Base-by-base conservation (phyloP, 37 sponge, comb jelly and placozoan genomes). In the Beroe forskalii region DNA sequence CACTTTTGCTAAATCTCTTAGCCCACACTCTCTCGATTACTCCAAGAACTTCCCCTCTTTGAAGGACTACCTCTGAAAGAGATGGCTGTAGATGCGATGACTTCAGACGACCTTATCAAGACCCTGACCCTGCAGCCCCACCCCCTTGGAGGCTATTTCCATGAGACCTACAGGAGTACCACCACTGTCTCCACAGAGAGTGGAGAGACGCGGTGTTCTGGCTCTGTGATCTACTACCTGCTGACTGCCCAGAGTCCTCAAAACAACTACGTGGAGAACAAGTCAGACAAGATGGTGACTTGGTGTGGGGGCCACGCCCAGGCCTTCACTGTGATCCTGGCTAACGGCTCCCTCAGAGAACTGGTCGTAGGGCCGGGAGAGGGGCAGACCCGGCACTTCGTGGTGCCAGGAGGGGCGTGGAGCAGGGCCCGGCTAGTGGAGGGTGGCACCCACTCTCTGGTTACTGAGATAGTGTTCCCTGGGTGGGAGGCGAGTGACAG, bases 371-470 rank as follows among this genome's bases (percentile, higher is more conserved):
- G 72, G 4, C 72, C 72, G 39, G 38, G 72, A 1, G 72, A 69
- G 33, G 55, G 55, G 55, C 12, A 48, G 55, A 12, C 12, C 12
- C 55, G 55, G 6, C 55, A 48, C 55, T 17, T 48, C 12, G 17
- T 69, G 72, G 27, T 27, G 27, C 72, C 72, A 6, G 37, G 33
- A 4, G 72, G 72, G 19, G 72, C 72, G 35, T 69, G 72, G 72
- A 36, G 12, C 4, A 69, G 33, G 36, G 32, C 33, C 38, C 28
- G 72, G 72, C 32, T 69, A 17, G 17, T 69, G 38, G 72, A 69
- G 4, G 39, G 32, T 2, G 19, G 1, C 38, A 69, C 27, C 4
- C 32, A 69, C 38, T 69, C 72, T 27, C 72, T 69, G 38, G 14
- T 32, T 35, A 69, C 72, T 20, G 38, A 69, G 38, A 32, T 69